These are phyloP conservation scores for Rhea pennata DNA, from an alignment of 2,113 vertebrate species.

Conservation along the genomic window DNA sequence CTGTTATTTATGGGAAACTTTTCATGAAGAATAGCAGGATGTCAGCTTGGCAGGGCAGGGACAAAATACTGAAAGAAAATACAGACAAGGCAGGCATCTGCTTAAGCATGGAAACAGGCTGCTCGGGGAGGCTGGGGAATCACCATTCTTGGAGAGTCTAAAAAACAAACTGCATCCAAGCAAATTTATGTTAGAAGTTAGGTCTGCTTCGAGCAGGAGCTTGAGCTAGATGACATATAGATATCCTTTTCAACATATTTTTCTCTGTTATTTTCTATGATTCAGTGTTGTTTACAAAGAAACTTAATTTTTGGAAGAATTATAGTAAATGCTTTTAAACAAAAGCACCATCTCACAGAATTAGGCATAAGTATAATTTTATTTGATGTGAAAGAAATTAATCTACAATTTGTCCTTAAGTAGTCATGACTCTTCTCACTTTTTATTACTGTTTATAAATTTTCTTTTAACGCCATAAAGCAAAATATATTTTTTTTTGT, in stretches of 20 bases:
- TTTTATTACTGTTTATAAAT: background rate
- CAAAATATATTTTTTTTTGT: background rate
- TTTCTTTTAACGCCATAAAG: background rate
- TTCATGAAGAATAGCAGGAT: background rate
- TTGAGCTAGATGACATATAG: background rate
- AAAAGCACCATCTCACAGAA: accelerated
- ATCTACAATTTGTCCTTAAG: background rate
- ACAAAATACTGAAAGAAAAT: background rate
- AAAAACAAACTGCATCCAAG: background rate
- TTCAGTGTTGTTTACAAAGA: background rate
- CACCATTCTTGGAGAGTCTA: background rate
- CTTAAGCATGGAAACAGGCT: background rate
- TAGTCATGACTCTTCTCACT: background rate
- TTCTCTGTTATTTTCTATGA: background rate
- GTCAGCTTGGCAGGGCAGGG: background rate
- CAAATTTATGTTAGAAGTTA: background rate
- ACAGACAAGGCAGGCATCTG: background rate
- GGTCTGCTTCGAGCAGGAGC: background rate
- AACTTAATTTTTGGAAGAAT: accelerated
- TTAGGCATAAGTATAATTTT: background rate
- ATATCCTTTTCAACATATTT: background rate
- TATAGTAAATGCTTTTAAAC: background rate
- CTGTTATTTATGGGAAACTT: background rate
- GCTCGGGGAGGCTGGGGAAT: background rate
- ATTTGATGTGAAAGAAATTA: background rate